Base-by-base conservation (phyloP, 2,113 vertebrate genomes). In the Embiotoca jacksoni region DNA sequence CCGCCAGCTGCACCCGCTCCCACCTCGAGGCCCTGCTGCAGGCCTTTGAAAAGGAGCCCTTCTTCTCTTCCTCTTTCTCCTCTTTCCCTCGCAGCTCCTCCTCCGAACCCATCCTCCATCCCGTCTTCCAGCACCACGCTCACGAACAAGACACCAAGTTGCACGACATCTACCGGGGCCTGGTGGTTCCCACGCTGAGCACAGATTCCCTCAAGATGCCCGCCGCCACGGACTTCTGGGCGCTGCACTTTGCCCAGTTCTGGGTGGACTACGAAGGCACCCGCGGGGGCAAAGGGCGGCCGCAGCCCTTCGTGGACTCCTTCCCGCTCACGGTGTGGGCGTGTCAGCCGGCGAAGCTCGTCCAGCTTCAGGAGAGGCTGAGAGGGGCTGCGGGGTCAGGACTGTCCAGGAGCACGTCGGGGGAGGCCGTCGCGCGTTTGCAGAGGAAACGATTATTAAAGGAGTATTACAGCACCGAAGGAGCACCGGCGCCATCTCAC, bases 261-360 rank as follows among this genome's bases (percentile, higher is more conserved):
- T 99, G 98, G 98, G 93, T 98, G 79, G 98, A 99, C 93, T 99
- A 96, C 0, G 98, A 99, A 90, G 97, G 96, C 63, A 94, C 87
- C 0, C 96, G 94, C 11, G 96, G 96, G 33, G 96, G 97, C 2
- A 96, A 88, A 33, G 97, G 97, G 8, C 90, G 98, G 5, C 98
- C 98, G 0, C 2, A 99, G 86, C 96, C 93, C 39, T 99, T 98
- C 63, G 94, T 99, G 56, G 98, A 99, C 83, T 96, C 98, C 7
- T 99, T 99, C 73, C 98, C 98, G 0, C 95, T 99, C 60, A 96
- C 97, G 0, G 30, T 98, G 83, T 99, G 98, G 98, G 95, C 97
- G 23, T 97, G 97, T 89, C 96, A 97, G 87, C 98, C 98, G 0
- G 77, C 91, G 3, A 95, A 94, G 80, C 96, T 96, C 8, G 78